Base-by-base conservation (phyloP, 1,140 invertebrate genomes). In the Homalodisca vitripennis region DNA sequence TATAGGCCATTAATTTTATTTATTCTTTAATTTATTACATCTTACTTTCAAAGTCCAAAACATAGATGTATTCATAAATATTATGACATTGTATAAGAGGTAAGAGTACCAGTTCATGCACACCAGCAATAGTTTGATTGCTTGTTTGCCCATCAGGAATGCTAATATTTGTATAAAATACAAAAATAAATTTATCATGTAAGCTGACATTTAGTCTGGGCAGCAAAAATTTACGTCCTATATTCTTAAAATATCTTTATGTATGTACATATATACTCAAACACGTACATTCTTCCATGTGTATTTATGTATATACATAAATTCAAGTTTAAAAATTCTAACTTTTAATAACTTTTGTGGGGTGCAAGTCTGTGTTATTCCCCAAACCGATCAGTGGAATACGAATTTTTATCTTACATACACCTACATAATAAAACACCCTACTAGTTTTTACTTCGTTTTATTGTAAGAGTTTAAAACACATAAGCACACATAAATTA, bases 311-410 rank as follows among this genome's bases (percentile, higher is more conserved):
- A 66, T 66, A 48, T 47, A 66, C 34, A 66, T 48, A 47, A 41
- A 55, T n/a, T 55, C 34, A 12, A 26, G 34, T 66, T 41, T 53
- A 14, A 53, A 53, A 53, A 13, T 24, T 14, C 48, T 53, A n/a
- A 53, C 22, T 14, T 53, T 53, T 53, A 53, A 53, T 14, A 53
- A 10, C 22, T 6, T 53, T 53, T 53, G 48, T 53, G 13, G 32
- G 32, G 70, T 71, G 70, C 70, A 71, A 71, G 70, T 71, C 70
- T 71, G 70, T 71, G 70, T 71, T 51, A 22, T 68, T 68, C 70
- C 66, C 62, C 55, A 46, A 65, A 53, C 64, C 20, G 3, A 64
- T 32, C 30, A 6, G 31, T 32, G 55, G 55, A 41, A 41, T 41
- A 41, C 6, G 34, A 41, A 10, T 41, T 41, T 41, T 10, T 17